These are phyloP conservation scores for Gallirallus australis DNA, from an alignment of 2,797 vertebrate genomes.

Conservation along the genomic window DNA sequence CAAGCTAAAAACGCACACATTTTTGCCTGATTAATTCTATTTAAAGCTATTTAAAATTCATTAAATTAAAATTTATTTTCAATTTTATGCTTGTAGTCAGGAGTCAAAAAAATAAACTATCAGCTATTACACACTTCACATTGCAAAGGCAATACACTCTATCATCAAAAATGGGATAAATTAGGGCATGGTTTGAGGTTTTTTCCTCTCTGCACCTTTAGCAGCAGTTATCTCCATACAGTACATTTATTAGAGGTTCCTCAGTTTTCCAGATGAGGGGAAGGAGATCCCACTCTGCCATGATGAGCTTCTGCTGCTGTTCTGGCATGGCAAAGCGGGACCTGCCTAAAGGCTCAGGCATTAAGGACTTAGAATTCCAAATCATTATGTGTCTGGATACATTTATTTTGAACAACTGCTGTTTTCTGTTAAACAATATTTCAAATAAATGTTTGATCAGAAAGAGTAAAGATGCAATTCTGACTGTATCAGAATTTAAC, in stretches of 20 bases:
- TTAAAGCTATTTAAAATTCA: neutral
- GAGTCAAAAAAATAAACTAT: neutral
- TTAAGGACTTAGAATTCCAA: neutral
- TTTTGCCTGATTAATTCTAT: neutral
- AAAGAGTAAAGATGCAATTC: neutral
- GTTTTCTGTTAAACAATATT: neutral
- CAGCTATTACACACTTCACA: neutral
- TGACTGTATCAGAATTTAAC: neutral
- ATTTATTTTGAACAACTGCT: neutral
- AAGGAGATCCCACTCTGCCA: neutral
- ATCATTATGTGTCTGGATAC: neutral
- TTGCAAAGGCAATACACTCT: neutral
- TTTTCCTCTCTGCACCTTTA: neutral
- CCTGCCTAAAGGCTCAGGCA: neutral
- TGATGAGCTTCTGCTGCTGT: neutral
- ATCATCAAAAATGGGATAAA: neutral
- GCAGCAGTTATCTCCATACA: neutral
- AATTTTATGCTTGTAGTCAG: neutral
- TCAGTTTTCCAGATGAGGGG: neutral
- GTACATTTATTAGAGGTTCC: neutral
- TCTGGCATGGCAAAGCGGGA: neutral
- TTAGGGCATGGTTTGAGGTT: neutral
- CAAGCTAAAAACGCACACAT: neutral
- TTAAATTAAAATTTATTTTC: neutral
- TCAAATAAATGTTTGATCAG: neutral